These are phyloP conservation scores for Epiblema foenella DNA, from an alignment of 2,888 invertebrate species.

Conservation along the genomic window DNA sequence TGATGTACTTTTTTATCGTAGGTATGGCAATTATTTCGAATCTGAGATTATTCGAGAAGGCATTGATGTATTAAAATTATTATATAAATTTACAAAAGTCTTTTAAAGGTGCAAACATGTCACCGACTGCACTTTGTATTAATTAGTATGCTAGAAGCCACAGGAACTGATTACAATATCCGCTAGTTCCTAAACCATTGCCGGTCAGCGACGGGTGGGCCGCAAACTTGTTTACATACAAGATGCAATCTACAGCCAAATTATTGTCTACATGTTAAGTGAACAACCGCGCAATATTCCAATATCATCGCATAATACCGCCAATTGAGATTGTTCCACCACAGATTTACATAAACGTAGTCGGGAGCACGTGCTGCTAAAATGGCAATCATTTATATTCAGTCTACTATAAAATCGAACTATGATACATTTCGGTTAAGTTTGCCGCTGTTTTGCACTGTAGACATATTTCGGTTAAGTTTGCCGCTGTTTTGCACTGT, in stretches of 20 bases:
- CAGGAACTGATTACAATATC: slow-evolving; percentile 31
- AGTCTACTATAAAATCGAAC: slow-evolving; percentile 42
- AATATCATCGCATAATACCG: slow-evolving; percentile 62
- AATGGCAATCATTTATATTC: slow-evolving; percentile 59
- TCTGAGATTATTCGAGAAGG: too few relatives aligned
- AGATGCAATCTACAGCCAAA: slow-evolving; percentile 58
- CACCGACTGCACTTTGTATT: slow-evolving; percentile 11
- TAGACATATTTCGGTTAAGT: background rate
- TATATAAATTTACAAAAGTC: too few relatives aligned
- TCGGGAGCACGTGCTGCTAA: slow-evolving; percentile 57
- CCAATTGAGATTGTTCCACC: slow-evolving; percentile 62
- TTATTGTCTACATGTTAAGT: slow-evolving; percentile 55
- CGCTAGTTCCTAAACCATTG: slow-evolving; percentile 30
- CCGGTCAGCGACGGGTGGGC: slow-evolving; percentile 9
- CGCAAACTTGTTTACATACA: slow-evolving; percentile 48
- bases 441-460: slow-evolving; percentile 4
- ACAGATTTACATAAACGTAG: slow-evolving; percentile 69
- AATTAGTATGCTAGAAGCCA: slow-evolving; percentile 26
- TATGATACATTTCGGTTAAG: slow-evolving; percentile 18
- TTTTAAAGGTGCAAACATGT: background rate
- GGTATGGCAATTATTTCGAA: too few relatives aligned
- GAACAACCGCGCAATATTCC: slow-evolving; percentile 55
- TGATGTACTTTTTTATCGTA: too few relatives aligned
- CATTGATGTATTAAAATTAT: too few relatives aligned
- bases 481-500: slow-evolving; percentile 1